phyloP scores from a whole-genome alignment of 2,113 vertebrate species.

The Albula glossodonta region DNA sequence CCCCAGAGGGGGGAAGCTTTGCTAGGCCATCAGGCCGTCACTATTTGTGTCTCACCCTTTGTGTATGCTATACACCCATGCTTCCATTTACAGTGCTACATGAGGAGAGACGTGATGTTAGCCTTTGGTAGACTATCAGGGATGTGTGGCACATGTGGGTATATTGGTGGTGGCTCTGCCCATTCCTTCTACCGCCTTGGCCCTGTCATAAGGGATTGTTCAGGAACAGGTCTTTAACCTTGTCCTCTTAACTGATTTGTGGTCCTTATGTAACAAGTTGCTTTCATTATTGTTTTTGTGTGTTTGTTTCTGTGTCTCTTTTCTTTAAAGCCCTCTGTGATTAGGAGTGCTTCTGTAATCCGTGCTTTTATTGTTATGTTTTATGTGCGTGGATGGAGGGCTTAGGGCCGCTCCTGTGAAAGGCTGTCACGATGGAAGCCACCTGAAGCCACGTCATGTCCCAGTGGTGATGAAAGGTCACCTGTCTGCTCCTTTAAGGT shows the following conservation, averaged over 20 bases:
- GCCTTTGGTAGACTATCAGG: no score
- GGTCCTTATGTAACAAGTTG: not conserved
- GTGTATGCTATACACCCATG: no score
- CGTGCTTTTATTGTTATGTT: no score
- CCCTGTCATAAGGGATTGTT: not conserved
- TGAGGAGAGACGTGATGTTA: no score
- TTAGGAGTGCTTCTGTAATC: no score
- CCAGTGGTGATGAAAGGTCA: not conserved
- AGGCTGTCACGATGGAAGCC: not conserved
- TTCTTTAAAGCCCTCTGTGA: no score
- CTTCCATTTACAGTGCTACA: no score
- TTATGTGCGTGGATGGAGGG: not conserved
- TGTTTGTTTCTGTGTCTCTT: not conserved
- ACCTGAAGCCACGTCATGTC: not conserved
- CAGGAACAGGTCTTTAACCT: not conserved
- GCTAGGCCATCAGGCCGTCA: no score
- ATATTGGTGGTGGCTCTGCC: no score
- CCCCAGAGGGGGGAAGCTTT: not conserved
- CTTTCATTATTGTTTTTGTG: not conserved
- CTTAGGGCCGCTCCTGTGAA: not conserved
- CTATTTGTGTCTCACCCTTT: no score
- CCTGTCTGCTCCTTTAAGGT: not conserved
- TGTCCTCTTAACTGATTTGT: not conserved
- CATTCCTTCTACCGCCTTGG: not conserved
- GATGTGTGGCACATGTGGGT: no score